A percentile compares a stretch with the other conserved stretches of the same genome.
phyloP scores from a whole-genome alignment of 2,113 vertebrate genomes.

The Vireo altiloquus region DNA sequence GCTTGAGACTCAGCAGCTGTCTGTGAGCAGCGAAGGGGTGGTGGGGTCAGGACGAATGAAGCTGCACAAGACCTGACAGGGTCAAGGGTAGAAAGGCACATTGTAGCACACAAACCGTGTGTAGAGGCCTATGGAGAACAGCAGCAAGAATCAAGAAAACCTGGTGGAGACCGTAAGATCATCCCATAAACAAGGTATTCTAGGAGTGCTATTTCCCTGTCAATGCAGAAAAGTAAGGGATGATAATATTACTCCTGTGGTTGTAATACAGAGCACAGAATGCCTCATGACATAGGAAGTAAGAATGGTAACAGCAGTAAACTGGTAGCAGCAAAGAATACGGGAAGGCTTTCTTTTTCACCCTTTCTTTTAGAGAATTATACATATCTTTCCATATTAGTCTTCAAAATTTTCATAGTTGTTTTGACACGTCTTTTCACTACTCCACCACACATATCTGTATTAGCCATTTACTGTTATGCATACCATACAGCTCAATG shows the following conservation, averaged over 20 bases:
- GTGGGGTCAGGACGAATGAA: background rate
- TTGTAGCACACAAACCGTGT: background rate
- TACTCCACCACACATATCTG: background rate
- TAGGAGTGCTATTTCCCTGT: background rate
- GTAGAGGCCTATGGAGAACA: background rate
- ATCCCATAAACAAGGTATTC: background rate
- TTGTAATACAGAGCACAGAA: background rate
- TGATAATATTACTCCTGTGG: background rate
- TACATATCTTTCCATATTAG: background rate
- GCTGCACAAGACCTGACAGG: background rate
- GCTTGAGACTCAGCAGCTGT: background rate
- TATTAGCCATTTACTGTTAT: background rate
- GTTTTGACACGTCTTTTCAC: background rate
- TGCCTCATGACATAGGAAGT: fast-evolving
- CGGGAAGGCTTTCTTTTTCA: background rate
- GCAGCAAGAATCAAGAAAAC: background rate
- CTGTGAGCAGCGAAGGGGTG: background rate
- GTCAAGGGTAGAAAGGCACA: background rate
- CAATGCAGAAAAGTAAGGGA: background rate
- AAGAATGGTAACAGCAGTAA: background rate
- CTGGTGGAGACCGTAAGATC: background rate
- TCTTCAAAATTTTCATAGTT: background rate
- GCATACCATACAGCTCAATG: background rate
- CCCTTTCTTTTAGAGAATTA: background rate
- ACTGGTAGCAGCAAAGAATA: background rate